These are phyloP conservation scores for Buathra laborator DNA, from an alignment of 2,888 invertebrate species.

Conservation along the genomic window DNA sequence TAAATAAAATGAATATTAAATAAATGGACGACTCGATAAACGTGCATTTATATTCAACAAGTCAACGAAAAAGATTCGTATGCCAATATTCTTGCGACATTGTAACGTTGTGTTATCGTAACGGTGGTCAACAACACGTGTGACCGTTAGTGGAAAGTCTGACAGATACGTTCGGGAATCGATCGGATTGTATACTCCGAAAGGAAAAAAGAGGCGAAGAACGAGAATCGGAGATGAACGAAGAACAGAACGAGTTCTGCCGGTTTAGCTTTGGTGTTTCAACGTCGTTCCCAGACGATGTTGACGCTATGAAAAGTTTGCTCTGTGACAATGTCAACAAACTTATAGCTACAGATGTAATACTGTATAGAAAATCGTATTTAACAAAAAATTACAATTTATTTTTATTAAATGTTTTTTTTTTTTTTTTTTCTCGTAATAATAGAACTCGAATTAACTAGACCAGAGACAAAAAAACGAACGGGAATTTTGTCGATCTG, in stretches of 20 bases:
- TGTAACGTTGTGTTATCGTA: too few relatives aligned
- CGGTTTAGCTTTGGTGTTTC: background rate
- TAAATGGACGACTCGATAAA: too few relatives aligned
- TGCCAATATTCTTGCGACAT: background rate
- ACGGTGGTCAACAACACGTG: too few relatives aligned
- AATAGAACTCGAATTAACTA: background rate
- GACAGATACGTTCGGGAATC: too few relatives aligned
- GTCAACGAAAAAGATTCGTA: background rate
- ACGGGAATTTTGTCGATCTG: background rate
- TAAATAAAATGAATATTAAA: too few relatives aligned
- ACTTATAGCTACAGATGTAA: background rate
- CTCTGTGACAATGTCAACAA: conserved; percentile 19
- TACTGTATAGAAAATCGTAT: conserved; percentile 1
- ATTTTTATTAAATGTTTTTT: background rate
- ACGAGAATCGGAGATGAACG: background rate
- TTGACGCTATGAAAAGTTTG: background rate
- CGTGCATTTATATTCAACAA: too few relatives aligned
- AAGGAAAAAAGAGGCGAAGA: background rate
- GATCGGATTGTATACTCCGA: too few relatives aligned
- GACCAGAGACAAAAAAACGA: background rate
- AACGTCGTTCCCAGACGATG: conserved; percentile 26
- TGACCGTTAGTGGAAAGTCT: too few relatives aligned
- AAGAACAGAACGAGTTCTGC: conserved; percentile 44
- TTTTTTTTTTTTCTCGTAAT: background rate
- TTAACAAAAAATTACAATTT: too few relatives aligned